A percentile compares a stretch with the other conserved stretches of the same genome.
These are phyloP conservation scores for Dendrolimus pini DNA, from an alignment of 2,888 invertebrate species.

Conservation along the genomic window DNA sequence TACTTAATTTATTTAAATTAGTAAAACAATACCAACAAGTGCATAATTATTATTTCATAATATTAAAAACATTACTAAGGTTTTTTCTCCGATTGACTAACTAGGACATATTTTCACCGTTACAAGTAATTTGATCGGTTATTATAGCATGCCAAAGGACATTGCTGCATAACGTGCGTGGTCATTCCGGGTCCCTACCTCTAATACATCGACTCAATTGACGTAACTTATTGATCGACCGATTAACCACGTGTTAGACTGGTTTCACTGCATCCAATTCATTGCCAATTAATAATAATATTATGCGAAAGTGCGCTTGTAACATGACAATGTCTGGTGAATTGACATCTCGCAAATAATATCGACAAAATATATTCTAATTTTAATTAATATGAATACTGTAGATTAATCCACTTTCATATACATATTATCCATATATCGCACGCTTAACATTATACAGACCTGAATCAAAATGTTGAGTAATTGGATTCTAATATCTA, in stretches of 20 bases:
- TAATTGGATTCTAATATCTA: too few species aligned
- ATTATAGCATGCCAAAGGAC: constrained; percentile 12
- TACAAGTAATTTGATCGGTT: not conserved
- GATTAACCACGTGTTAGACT: constrained; percentile 29
- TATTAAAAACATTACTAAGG: not conserved
- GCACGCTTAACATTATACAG: too few species aligned
- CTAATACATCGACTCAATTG: constrained; percentile 31
- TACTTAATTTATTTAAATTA: too few species aligned
- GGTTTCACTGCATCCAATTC: constrained; percentile 31
- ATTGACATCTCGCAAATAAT: too few species aligned
- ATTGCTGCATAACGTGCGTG: constrained; percentile 18
- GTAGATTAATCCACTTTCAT: too few species aligned
- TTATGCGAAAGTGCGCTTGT: not conserved
- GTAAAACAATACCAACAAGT: too few species aligned
- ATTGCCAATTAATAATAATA: constrained; percentile 24
- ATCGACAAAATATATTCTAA: too few species aligned
- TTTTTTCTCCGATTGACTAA: not conserved
- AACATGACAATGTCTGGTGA: too few species aligned
- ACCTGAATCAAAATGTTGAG: too few species aligned
- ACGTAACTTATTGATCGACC: constrained; percentile 33
- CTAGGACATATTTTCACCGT: not conserved
- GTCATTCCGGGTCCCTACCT: constrained; percentile 37
- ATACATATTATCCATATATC: too few species aligned
- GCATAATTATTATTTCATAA: not conserved
- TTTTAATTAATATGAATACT: too few species aligned